Conservation (phyloP, 1,140 invertebrate species). For the Bombus cullumanus region DNA sequence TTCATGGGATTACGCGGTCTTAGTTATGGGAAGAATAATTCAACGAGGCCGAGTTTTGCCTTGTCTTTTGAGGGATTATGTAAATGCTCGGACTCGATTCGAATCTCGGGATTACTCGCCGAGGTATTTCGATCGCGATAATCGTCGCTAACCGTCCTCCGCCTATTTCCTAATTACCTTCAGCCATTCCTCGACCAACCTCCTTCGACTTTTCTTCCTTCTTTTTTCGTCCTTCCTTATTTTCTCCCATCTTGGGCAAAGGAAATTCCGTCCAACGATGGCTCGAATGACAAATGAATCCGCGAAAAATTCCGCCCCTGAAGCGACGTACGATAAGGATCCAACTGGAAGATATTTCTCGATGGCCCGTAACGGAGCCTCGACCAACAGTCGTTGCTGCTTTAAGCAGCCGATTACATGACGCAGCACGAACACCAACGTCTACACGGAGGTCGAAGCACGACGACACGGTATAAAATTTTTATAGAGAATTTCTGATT, state of each 20-base stretch:
- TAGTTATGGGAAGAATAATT: conserved; percentile 48
- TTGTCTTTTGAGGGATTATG: conserved; percentile 51
- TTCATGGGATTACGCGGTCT: conserved; percentile 35
- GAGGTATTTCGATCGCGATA: conserved; percentile 46
- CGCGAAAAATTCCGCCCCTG: neutral
- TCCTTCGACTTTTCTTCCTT: neutral
- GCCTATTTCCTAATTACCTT: conserved; percentile 31
- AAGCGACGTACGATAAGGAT: neutral
- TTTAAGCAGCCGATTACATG: conserved; percentile 41
- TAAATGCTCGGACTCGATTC: conserved; percentile 32
- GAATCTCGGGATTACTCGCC: conserved; percentile 43
- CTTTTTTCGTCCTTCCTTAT: neutral
- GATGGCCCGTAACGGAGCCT: neutral
- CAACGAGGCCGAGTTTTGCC: conserved; percentile 26
- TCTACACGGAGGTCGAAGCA: neutral
- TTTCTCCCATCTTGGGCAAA: neutral
- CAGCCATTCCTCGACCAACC: no score
- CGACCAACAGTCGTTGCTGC: neutral
- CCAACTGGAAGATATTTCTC: neutral
- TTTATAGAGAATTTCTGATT: conserved; percentile 46
- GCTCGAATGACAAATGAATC: neutral
- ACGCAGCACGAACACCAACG: conserved; percentile 27
- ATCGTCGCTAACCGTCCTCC: conserved; percentile 16
- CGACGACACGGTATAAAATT: conserved; percentile 35
- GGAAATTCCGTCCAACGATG: neutral